These are phyloP conservation scores for Heteromurus nitidus DNA, from an alignment of 2,888 invertebrate species.

Conservation along the genomic window DNA sequence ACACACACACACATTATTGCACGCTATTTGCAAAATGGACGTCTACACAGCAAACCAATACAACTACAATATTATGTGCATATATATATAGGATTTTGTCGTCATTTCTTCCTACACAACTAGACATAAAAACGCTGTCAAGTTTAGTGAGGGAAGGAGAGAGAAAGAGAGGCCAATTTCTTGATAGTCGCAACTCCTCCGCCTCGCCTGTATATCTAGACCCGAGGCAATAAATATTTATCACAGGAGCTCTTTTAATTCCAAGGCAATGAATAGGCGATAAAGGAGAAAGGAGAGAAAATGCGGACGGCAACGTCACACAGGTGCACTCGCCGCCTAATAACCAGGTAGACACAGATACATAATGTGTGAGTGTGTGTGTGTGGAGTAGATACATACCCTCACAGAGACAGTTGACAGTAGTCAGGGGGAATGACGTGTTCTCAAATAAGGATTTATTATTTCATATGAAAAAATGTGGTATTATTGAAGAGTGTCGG, in stretches of 20 bases:
- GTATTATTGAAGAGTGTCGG: background rate
- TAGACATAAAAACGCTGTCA: background rate
- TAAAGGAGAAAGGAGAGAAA: background rate
- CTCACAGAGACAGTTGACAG: background rate
- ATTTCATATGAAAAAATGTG: background rate
- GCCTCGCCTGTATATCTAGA: background rate
- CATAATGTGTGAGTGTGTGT: too few species aligned
- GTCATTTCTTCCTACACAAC: background rate
- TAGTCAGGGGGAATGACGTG: background rate
- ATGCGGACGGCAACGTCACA: background rate
- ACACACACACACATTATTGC: too few species aligned
- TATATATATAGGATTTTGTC: background rate
- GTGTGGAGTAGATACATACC: background rate
- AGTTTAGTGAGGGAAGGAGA: background rate
- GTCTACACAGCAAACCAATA: too few species aligned
- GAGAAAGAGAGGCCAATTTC: too few species aligned
- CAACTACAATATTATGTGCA: too few species aligned
- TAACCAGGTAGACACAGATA: conserved; percentile 1
- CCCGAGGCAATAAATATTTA: conserved; percentile 5
- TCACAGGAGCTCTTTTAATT: conserved; percentile 23
- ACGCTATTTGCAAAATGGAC: too few species aligned
- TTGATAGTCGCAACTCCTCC: too few species aligned
- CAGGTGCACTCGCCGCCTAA: background rate
- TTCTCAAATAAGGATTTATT: background rate
- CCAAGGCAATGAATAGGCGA: conserved; percentile 19